Evolutionary conservation across 2,888 invertebrate species (phyloP), one percentile per base, ranked within the genome.

Genomic region (Dermolepida albohirtum): DNA sequence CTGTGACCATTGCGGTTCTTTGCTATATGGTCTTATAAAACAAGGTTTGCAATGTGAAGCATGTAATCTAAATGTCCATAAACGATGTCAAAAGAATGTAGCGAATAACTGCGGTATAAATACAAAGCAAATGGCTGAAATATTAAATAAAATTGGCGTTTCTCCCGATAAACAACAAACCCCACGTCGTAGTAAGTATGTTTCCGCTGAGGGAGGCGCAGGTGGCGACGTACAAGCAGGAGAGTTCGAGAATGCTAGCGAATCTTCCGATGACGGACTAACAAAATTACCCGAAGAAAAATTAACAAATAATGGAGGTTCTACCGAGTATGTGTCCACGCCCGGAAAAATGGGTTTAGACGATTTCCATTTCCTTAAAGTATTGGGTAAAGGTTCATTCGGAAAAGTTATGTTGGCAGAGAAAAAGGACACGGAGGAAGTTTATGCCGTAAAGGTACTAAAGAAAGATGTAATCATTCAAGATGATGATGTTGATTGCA

Each of bases 51-150:
- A 98, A 84, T 98, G 98, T 84, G 94, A 95, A 71, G 97, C 92
- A 74, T 99, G 99, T 84, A 93, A 91, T 75, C 91, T 98, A 89
- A 98, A 98, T 86, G 97, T 98, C 71, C 98, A 99, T 87, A 98
- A 98, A 85, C 90, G 98, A 67, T 99, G 99, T 85, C 95, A 97
- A 86, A 96, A 96, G 85, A 99, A 99, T 86, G 98, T 99, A 72
- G 98, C 98, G 71, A 98, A 98, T 86, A 98, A 97, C 84, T 99
- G 99, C 85, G 98, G 99, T 79, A 96, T 98, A 84, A 95, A 99
- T 86, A 95, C 96, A 66, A 96, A 97, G 84, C 91, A 92, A 84
- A 93, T 99, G 95, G 98, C 97, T 4, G 93, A 95, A 82, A 93
- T 97, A 76, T 89, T 98, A 76, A 92, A 90, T 80, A 91, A 92